These are phyloP conservation scores for Hycleus cichorii DNA, from an alignment of 1,140 invertebrate genomes.

Conservation along the genomic window DNA sequence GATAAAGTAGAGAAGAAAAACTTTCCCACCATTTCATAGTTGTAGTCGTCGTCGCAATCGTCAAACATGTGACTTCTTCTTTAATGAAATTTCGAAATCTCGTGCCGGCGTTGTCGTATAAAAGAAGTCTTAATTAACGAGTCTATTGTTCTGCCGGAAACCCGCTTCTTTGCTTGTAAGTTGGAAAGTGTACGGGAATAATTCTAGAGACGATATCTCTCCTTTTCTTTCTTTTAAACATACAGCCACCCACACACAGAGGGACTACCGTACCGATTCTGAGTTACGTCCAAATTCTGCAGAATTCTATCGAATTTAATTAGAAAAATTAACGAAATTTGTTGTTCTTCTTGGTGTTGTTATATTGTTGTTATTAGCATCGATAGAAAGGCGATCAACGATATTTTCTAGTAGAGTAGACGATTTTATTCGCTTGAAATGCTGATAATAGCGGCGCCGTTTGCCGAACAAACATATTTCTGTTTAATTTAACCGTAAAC, in stretches of 20 bases:
- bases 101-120: conserved; percentile 17
- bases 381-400: background rate
- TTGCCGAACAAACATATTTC: background rate
- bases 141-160: conserved; percentile 33
- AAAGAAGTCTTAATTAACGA: conserved; percentile 37
- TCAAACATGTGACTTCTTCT: conserved; percentile 15
- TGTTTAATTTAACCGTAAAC: conserved; percentile 14
- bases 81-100: conserved; percentile 21
- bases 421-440: conserved; percentile 2
- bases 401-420: conserved; percentile 24
- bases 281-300: too few species aligned
- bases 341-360: too few species aligned
- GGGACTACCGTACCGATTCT: background rate
- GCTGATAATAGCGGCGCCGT: background rate
- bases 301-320: too few species aligned
- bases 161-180: conserved; percentile 23
- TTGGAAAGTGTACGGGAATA: conserved; percentile 16
- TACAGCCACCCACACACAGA: background rate
- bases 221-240: background rate
- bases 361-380: too few species aligned
- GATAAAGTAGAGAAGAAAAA: too few species aligned
- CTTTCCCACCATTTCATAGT: too few species aligned
- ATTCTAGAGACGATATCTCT: background rate
- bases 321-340: too few species aligned
- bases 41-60: background rate